These are phyloP conservation scores for Eupithecia abbreviata DNA, from an alignment of 2,888 invertebrate genomes.

Conservation along the genomic window DNA sequence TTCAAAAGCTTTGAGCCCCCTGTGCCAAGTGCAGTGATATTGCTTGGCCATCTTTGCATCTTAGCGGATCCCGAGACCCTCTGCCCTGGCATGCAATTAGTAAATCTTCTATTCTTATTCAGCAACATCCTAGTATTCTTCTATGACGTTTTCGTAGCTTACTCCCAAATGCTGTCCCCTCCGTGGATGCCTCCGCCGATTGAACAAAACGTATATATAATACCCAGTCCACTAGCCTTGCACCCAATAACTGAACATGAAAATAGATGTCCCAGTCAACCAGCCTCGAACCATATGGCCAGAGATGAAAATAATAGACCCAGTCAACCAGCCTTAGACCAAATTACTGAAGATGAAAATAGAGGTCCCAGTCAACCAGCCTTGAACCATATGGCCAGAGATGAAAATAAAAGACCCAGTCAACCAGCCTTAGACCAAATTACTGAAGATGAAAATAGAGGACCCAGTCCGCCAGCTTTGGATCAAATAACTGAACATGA, in stretches of 20 bases:
- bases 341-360: too few relatives aligned
- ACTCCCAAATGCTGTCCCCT: not conserved
- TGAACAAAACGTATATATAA: not conserved
- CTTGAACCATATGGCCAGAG: not conserved
- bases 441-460: too few relatives aligned
- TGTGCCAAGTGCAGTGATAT: conserved; percentile 67
- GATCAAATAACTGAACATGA: not conserved
- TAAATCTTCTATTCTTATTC: conserved; percentile 64
- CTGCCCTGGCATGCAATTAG: conserved; percentile 53
- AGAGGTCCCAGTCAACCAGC: too few relatives aligned
- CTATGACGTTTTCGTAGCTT: conserved; percentile 58
- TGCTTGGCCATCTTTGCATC: conserved; percentile 68
- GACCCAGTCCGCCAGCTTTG: too few relatives aligned
- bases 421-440: not conserved
- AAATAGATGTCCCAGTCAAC: not conserved
- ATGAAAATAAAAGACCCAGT: not conserved
- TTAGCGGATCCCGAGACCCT: conserved; percentile 61
- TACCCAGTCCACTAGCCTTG: not conserved
- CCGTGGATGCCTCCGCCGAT: not conserved
- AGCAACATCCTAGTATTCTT: conserved; percentile 66
- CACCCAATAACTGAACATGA: not conserved
- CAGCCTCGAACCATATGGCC: not conserved
- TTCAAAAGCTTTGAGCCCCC: conserved; percentile 60
- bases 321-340: too few relatives aligned
- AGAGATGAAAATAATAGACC: not conserved